Evolutionary conservation across 2,113 vertebrate species (phyloP).

Genomic region (Pangasianodon hypophthalmus): DNA sequence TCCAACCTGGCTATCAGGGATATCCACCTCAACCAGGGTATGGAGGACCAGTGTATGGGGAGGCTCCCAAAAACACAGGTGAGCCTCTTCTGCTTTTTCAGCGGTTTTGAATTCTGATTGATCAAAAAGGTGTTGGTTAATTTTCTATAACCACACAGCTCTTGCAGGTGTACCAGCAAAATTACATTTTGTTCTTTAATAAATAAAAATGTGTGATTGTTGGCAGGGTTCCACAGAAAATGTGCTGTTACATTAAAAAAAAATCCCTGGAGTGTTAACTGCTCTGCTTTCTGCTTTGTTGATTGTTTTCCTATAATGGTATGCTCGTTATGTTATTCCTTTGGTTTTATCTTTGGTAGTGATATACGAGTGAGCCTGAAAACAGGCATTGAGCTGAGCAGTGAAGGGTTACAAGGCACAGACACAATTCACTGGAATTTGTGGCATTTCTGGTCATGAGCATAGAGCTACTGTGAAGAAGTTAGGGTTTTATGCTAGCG

Average conservation of each 20-base stretch:
- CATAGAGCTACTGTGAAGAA: background rate
- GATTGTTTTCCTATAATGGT: background rate
- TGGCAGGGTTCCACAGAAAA: background rate
- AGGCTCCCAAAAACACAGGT: constrained; percentile 90
- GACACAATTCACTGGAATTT: background rate
- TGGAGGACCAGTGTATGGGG: constrained; percentile 73
- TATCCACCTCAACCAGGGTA: constrained; percentile 74
- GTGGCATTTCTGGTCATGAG: background rate
- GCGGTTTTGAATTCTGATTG: background rate
- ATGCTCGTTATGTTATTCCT: background rate
- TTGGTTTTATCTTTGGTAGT: background rate
- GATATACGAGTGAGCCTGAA: background rate
- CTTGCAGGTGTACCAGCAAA: background rate
- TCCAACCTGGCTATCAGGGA: constrained; percentile 71
- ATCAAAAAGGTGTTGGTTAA: background rate
- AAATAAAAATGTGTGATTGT: background rate
- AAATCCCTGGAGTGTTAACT: background rate
- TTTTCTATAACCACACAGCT: background rate
- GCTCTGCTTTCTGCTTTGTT: background rate
- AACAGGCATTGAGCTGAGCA: background rate
- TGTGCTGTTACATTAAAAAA: background rate
- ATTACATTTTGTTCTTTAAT: background rate
- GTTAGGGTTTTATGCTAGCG: background rate
- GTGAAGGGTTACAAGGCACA: background rate
- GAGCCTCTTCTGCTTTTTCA: background rate